Percentiles rank a stretch among this genome's conserved stretches.
Evolutionary conservation across 2,888 invertebrate genomes (phyloP).

Genomic region (Latrodectus hesperus): DNA sequence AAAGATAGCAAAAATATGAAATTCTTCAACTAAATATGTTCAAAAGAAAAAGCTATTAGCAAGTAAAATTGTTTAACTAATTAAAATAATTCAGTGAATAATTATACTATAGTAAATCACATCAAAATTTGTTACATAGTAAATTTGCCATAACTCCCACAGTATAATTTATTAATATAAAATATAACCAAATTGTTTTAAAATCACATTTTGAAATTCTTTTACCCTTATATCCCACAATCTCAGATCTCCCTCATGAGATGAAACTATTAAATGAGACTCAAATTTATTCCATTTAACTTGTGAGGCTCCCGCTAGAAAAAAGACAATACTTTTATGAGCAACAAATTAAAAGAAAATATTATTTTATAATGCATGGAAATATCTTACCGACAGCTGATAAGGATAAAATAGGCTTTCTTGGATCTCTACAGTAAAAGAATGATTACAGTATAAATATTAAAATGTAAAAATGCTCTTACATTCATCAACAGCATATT

Average conservation of each 20-base stretch:
- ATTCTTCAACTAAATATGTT: too few relatives aligned
- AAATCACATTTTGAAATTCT: too few relatives aligned
- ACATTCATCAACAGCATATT: background rate
- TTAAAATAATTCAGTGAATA: too few relatives aligned
- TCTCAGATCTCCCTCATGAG: conserved; percentile 95
- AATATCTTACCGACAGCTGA: conserved; percentile 86
- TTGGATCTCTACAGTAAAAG: conserved; percentile 80
- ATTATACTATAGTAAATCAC: too few relatives aligned
- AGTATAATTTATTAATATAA: too few relatives aligned
- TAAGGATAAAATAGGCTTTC: conserved; percentile 87
- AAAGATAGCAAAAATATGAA: too few relatives aligned
- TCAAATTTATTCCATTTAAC: conserved; percentile 94
- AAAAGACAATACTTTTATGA: background rate
- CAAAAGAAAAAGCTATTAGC: too few relatives aligned
- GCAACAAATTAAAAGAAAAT: background rate
- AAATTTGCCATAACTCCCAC: too few relatives aligned
- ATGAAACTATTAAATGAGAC: conserved; percentile 89
- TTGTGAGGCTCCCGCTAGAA: conserved; percentile 83
- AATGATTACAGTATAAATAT: background rate
- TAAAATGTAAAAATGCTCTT: background rate
- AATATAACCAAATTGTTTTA: too few relatives aligned
- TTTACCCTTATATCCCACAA: conserved; percentile 94
- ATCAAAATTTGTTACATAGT: too few relatives aligned
- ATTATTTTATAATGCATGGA: background rate
- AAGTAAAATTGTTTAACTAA: too few relatives aligned